Evolutionary conservation across 2,113 vertebrate genomes (phyloP), one percentile per base, ranked within the genome.

Genomic region (Hemicordylus capensis): DNA sequence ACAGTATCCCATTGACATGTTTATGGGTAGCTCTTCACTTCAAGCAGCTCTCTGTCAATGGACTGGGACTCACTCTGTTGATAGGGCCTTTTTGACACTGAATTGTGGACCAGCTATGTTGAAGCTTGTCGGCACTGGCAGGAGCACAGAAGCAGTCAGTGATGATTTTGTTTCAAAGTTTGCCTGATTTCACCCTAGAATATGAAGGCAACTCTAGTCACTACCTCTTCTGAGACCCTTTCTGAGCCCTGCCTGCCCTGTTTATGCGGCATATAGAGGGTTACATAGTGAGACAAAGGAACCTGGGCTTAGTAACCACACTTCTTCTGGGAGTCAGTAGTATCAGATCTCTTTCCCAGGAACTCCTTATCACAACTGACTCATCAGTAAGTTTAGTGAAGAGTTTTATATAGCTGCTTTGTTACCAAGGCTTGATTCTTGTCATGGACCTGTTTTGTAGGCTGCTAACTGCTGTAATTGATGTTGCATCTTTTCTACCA

Each of bases 171-270:
- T 24, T 88, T 83, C 94, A 96, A 89, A 58, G 74, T 90, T 96
- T 94, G 93, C 96, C 94, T 97, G 98, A 98, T 95, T 90, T 92
- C 87, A 26, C 91, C 89, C 59, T 70, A 59, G 80, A 94, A 72
- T 79, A 90, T 98, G 98, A 97, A 95, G 97, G 91, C 97, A 94
- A 90, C 95, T 95, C 95, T 90, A 97, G 98, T 98, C 98, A 98
- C 98, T 99, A 98, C 97, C 98, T 99, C 98, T 96, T 98, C 98
- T 98, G 98, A 98, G 98, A 97, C 96, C 92, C 95, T 94, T 96
- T 58, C 95, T 93, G 95, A 94, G 95, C 91, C 93, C 85, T 61
- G 42, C 59, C n/a, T n/a, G 2, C n/a, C n/a, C 31, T 19, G 2
- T 69, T 22, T 69, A 7, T 42, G 15, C 20, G 3, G 10, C 3